phyloP scores from a whole-genome alignment of 2,797 vertebrate genomes.

The Triplophysa bombifrons region DNA sequence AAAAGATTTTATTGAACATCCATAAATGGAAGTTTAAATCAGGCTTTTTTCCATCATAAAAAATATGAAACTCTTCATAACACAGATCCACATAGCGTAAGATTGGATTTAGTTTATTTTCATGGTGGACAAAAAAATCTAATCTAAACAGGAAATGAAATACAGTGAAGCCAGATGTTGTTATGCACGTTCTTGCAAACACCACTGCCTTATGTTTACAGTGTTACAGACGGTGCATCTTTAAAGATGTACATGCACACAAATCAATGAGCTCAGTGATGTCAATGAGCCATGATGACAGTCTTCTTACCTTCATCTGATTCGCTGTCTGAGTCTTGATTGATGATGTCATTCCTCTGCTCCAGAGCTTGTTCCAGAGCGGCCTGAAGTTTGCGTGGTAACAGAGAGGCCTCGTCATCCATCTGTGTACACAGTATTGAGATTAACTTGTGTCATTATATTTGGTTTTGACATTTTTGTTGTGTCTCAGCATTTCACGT shows the following conservation, averaged over 20 bases:
- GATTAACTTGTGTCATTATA: conserved; percentile 5
- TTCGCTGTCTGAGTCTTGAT: conserved; percentile 96
- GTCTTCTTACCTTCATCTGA: conserved; percentile 91
- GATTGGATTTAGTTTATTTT: conserved; percentile 1
- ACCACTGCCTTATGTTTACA: background rate
- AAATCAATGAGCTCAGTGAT: conserved; percentile 15
- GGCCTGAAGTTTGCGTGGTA: conserved; percentile 96
- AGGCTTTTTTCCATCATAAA: background rate
- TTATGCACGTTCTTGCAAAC: background rate
- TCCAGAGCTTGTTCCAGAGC: conserved; percentile 97
- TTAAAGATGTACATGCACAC: background rate
- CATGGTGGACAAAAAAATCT: background rate
- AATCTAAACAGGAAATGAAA: background rate
- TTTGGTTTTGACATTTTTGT: background rate
- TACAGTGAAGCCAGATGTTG: conserved; percentile 24
- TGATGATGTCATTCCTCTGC: conserved; percentile 94
- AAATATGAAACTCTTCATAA: background rate
- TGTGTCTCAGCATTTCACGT: conserved; percentile 24
- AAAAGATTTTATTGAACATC: background rate
- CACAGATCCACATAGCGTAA: background rate
- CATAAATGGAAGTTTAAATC: background rate
- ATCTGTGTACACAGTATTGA: conserved; percentile 75
- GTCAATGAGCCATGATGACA: conserved; percentile 14
- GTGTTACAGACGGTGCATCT: background rate
- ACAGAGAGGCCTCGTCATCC: conserved; percentile 95